Conservation (phyloP, 2,888 invertebrate species). For the Neoitamus cyanurus region DNA sequence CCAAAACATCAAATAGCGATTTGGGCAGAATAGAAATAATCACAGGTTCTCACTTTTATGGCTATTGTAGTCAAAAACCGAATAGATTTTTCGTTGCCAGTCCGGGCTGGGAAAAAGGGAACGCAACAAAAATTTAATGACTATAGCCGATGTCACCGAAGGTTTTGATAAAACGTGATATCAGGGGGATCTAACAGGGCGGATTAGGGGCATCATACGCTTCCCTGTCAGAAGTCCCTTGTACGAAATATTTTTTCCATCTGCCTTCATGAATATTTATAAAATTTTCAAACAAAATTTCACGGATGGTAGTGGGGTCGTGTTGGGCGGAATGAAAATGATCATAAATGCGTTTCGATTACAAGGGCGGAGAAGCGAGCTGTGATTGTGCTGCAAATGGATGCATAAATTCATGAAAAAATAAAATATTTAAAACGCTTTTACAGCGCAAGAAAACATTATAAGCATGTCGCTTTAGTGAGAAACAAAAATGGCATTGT, state of each 20-base stretch:
- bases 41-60: constrained; percentile 8
- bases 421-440: neutral
- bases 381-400: neutral
- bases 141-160: neutral
- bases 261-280: neutral
- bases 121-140: neutral
- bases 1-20: constrained; percentile 20
- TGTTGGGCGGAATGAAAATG: neutral
- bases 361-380: neutral
- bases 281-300: neutral
- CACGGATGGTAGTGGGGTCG: neutral
- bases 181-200: neutral
- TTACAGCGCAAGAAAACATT: neutral
- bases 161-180: neutral
- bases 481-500: neutral
- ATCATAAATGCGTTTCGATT: neutral
- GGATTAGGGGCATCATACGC: neutral
- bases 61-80: neutral
- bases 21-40: constrained; percentile 16
- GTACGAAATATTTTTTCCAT: neutral
- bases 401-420: neutral
- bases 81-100: neutral
- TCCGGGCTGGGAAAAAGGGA: neutral
- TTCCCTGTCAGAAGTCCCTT: neutral
- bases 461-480: neutral